These are phyloP conservation scores for Griposia aprilina DNA, from an alignment of 2,888 invertebrate genomes.

Conservation along the genomic window DNA sequence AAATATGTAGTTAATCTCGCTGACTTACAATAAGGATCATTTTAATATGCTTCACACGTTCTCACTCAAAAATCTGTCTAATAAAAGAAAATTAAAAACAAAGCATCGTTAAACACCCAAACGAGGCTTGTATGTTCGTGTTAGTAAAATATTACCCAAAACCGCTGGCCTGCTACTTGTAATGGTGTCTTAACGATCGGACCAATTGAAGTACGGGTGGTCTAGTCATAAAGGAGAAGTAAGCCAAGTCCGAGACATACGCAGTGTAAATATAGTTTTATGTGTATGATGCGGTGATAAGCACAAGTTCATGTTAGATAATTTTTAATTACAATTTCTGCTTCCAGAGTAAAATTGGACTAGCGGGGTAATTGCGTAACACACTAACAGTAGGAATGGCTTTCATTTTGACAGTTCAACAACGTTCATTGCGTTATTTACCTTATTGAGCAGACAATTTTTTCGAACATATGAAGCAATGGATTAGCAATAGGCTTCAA, in stretches of 20 bases:
- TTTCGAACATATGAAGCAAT: too few relatives aligned
- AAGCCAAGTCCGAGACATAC: constrained; percentile 74
- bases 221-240: constrained; percentile 75
- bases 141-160: constrained; percentile 71
- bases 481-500: too few relatives aligned
- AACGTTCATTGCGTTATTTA: too few relatives aligned
- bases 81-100: constrained; percentile 62
- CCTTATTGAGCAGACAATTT: too few relatives aligned
- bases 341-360: background rate
- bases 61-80: background rate
- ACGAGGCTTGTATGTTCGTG: constrained; percentile 52
- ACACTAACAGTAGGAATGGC: too few relatives aligned
- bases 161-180: constrained; percentile 68
- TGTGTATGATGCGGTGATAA: constrained; percentile 53
- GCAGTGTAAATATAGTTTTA: constrained; percentile 78
- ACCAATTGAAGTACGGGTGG: constrained; percentile 84
- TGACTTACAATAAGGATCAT: background rate
- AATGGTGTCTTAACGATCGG: constrained; percentile 77
- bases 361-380: too few relatives aligned
- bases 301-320: constrained; percentile 47
- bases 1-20: too few relatives aligned
- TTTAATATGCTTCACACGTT: background rate
- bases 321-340: constrained; percentile 28
- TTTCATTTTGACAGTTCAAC: too few relatives aligned
- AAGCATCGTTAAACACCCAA: constrained; percentile 54